Evolutionary conservation across 2,113 vertebrate genomes (phyloP).

Genomic region (Mugil cephalus): DNA sequence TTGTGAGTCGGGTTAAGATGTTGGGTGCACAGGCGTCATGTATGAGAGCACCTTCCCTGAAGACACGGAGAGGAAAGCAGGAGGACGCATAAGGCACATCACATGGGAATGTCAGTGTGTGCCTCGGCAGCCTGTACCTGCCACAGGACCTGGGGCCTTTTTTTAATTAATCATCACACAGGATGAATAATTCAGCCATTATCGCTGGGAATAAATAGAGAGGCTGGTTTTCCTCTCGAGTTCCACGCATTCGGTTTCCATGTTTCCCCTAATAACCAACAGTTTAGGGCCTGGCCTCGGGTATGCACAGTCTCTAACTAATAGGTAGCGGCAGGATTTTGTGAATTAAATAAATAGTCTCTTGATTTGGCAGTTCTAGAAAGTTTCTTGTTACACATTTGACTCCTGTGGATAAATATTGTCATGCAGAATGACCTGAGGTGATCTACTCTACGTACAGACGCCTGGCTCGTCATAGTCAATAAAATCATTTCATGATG

Average conservation of each 20-base stretch:
- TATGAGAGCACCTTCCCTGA: conserved; percentile 60
- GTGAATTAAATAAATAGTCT: conserved; percentile 35
- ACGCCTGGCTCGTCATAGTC: background rate
- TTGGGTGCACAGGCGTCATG: conserved; percentile 46
- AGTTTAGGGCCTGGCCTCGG: conserved; percentile 49
- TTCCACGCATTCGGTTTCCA: conserved; percentile 67
- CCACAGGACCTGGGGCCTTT: conserved; percentile 82
- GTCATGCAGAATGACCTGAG: conserved; percentile 6
- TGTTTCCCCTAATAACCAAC: conserved; percentile 73
- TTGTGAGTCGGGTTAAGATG: conserved; percentile 61
- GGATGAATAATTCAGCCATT: conserved; percentile 87
- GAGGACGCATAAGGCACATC: conserved; percentile 68
- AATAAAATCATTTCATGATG: background rate
- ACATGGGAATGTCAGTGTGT: conserved; percentile 80
- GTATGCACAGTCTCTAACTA: conserved; percentile 49
- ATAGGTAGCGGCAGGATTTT: conserved; percentile 38
- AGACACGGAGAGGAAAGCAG: conserved; percentile 50
- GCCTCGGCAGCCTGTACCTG: conserved; percentile 82
- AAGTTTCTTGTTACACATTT: conserved; percentile 28
- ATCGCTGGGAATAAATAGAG: conserved; percentile 79
- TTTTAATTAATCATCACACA: conserved; percentile 87
- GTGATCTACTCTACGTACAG: background rate
- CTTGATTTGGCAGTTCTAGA: conserved; percentile 40
- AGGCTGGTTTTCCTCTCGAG: conserved; percentile 69
- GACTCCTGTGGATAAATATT: background rate